Percentiles rank a stretch among this genome's conserved stretches.
These are phyloP conservation scores for Linurgus olivaceus DNA, from an alignment of 2,797 vertebrate genomes.

Conservation along the genomic window DNA sequence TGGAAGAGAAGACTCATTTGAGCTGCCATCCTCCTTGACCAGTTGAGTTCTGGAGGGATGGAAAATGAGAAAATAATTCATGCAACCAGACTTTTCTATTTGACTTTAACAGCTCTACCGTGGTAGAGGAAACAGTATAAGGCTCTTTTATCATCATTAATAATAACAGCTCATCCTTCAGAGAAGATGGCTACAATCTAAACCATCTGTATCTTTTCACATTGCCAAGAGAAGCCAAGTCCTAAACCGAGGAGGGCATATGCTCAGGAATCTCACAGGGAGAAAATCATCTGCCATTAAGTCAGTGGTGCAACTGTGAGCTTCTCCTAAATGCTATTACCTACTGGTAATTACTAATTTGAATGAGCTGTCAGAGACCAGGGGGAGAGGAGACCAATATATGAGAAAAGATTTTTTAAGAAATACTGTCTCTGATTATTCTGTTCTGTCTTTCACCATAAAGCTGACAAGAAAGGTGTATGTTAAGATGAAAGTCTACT, in stretches of 20 bases:
- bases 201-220: not conserved
- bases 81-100: not conserved
- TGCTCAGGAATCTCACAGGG: not conserved
- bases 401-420: not conserved
- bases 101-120: not conserved
- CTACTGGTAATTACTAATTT: not conserved
- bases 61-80: not conserved
- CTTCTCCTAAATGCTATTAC: not conserved
- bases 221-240: not conserved
- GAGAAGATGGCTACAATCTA: not conserved
- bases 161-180: not conserved
- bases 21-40: not conserved
- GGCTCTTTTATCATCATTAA: not conserved
- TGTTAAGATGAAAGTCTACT: not conserved
- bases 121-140: not conserved
- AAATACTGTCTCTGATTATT: not conserved
- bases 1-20: not conserved
- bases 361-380: not conserved
- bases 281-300: not conserved
- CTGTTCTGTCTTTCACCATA: not conserved
- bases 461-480: not conserved
- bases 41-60: not conserved
- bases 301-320: not conserved
- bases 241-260: not conserved
- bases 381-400: not conserved